phyloP scores from a whole-genome alignment of 1,140 invertebrate species.

The Anoplophora glabripennis region DNA sequence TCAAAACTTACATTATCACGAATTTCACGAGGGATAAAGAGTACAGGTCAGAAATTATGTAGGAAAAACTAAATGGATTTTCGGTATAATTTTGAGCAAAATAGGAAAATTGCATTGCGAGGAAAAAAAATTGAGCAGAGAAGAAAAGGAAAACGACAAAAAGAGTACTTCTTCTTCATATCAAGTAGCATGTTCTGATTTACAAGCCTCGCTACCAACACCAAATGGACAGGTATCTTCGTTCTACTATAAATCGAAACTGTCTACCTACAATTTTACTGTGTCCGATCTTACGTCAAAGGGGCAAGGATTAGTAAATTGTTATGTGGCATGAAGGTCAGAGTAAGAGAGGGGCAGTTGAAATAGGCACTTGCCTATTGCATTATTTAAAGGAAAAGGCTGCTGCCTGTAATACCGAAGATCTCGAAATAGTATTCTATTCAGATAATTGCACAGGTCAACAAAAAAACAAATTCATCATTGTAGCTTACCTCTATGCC shows the following conservation, averaged over 20 bases:
- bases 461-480: conserved; percentile 48
- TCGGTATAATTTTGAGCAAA: too few relatives aligned
- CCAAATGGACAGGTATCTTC: conserved; percentile 40
- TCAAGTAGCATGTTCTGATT: conserved; percentile 39
- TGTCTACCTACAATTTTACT: conserved; percentile 51
- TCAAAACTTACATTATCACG: too few relatives aligned
- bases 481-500: conserved; percentile 42
- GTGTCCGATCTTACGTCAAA: conserved; percentile 38
- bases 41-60: too few relatives aligned
- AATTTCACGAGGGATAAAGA: too few relatives aligned
- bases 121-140: conserved; percentile 22
- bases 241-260: conserved; percentile 49
- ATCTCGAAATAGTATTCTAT: conserved; percentile 30
- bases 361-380: conserved; percentile 37
- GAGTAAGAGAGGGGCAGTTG: background rate
- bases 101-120: too few relatives aligned
- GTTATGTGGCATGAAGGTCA: too few relatives aligned
- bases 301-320: conserved; percentile 25
- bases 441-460: conserved; percentile 48
- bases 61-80: too few relatives aligned
- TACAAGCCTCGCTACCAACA: conserved; percentile 43
- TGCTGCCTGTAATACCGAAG: conserved; percentile 20
- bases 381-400: conserved; percentile 36
- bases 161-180: conserved; percentile 33
- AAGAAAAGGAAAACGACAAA: conserved; percentile 21